phyloP scores from a whole-genome alignment of 2,888 invertebrate species.

The Octodonta nipae region DNA sequence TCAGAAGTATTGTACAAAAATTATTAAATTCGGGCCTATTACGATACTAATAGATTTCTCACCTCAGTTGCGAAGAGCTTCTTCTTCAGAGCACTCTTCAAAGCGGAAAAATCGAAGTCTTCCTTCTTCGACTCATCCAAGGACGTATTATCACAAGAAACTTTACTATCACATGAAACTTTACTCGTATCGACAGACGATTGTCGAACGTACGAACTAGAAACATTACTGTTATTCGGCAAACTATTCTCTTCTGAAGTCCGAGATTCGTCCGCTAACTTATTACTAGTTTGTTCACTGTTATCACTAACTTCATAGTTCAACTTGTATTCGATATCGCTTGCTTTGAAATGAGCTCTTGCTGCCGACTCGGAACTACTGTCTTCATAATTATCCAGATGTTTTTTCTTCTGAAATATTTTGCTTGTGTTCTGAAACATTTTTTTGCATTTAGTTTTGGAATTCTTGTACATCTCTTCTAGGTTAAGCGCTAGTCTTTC shows the following conservation, averaged over 20 bases:
- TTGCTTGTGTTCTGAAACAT: constrained; percentile 29
- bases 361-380: constrained; percentile 19
- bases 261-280: constrained; percentile 5
- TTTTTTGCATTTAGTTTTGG: constrained; percentile 32
- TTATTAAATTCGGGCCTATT: no score
- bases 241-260: constrained; percentile 6
- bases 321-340: constrained; percentile 28
- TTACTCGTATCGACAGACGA: constrained; percentile 3
- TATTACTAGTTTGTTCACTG: constrained; percentile 6
- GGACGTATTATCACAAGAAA: constrained; percentile 6
- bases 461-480: constrained; percentile 33
- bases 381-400: constrained; percentile 15
- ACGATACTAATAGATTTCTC: no score
- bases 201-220: constrained; percentile 9
- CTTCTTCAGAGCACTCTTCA: constrained; percentile 27
- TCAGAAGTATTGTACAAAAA: no score
- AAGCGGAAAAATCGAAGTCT: constrained; percentile 26
- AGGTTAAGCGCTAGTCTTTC: constrained; percentile 28
- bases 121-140: constrained; percentile 15
- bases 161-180: constrained; percentile 10
- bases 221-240: constrained; percentile 12
- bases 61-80: constrained; percentile 16
- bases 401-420: constrained; percentile 24
- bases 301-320: constrained; percentile 15
- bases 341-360: constrained; percentile 19